Evolutionary conservation across 2,113 vertebrate species (phyloP), one percentile per base, ranked within the genome.

Genomic region (Strigops habroptila): DNA sequence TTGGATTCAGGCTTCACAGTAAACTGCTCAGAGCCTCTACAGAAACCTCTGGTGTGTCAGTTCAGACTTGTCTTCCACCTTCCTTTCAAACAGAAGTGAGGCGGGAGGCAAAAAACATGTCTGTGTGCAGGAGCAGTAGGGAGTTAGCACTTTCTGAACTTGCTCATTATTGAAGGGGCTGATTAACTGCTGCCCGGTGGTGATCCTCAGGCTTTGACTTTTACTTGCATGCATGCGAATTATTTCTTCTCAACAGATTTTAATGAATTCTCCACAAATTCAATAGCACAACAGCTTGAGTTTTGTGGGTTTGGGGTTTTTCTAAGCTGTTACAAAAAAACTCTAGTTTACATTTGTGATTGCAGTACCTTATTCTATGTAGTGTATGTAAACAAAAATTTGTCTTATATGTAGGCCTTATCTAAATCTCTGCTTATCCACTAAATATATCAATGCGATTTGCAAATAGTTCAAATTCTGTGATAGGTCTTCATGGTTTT

Each of bases 81-180:
- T 23, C 12, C 28, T 49, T 82, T 35, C 33, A 51, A 88, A 43
- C 7, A 69, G 16, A 55, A 76, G 17, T 15, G 53, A 55, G 53
- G 22, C 2, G 1, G 44, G 63, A 65, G 44, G 46, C 51, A 31
- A 59, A 70, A 52, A 70, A 4, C 31, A 19, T 0, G 0, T 30
- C n/a, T n/a, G 10, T 52, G 31, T 78, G 65, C 52, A 14, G 64
- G n/a, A 84, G 69, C 25, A 18, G 55, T 18, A 65, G 69, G 22
- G 41, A 89, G 8, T 57, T 67, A 13, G 28, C 9, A 7, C 19
- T 10, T 84, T 48, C 52, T 76, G 57, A 69, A 14, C 59, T 62
- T 69, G 19, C 53, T 69, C 10, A 1, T 69, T 1, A 0, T n/a
- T 77, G 49, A 65, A 49, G n/a, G 15, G 30, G 13, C 62, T 76